Conservation (phyloP, 1,140 invertebrate species). For the Tribolium castaneum region DNA sequence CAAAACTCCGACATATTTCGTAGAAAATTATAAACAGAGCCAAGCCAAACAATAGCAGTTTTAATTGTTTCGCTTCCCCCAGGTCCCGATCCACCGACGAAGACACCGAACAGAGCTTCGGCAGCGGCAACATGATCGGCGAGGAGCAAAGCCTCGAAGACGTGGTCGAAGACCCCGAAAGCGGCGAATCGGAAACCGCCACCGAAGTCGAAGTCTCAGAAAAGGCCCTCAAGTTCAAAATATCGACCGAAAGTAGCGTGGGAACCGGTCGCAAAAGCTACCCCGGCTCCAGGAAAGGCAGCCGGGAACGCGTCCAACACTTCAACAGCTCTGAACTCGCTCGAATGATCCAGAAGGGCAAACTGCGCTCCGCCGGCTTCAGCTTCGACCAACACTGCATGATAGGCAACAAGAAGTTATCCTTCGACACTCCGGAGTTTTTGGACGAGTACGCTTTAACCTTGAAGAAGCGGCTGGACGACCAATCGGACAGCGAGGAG, state of each 20-base stretch:
- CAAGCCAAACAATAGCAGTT: neutral
- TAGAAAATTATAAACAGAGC: no score
- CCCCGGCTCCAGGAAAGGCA: slow-evolving; percentile 72
- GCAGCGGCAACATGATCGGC: slow-evolving; percentile 58
- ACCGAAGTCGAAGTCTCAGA: slow-evolving; percentile 83
- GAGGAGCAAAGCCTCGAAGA: slow-evolving; percentile 70
- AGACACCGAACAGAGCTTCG: slow-evolving; percentile 56
- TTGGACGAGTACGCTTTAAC: slow-evolving; percentile 60
- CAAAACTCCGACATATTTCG: no score
- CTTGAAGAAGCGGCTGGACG: slow-evolving; percentile 54
- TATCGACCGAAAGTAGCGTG: slow-evolving; percentile 74
- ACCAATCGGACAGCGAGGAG: slow-evolving; percentile 43
- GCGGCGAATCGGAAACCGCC: slow-evolving; percentile 75
- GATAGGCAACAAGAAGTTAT: slow-evolving; percentile 59
- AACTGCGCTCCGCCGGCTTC: slow-evolving; percentile 57
- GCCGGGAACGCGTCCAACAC: slow-evolving; percentile 66
- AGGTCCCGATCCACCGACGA: slow-evolving; percentile 63
- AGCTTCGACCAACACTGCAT: slow-evolving; percentile 62
- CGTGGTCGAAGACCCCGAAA: slow-evolving; percentile 71
- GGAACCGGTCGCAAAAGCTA: slow-evolving; percentile 69
- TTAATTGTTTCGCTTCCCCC: neutral
- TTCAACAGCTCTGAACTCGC: slow-evolving; percentile 58
- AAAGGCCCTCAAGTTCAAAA: slow-evolving; percentile 80
- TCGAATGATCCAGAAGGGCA: slow-evolving; percentile 57
- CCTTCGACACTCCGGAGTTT: slow-evolving; percentile 60